Evolutionary conservation across 64 coral and sea anemone species (phyloP), one percentile per base, ranked within the genome.

Genomic region (Porites lutea): DNA sequence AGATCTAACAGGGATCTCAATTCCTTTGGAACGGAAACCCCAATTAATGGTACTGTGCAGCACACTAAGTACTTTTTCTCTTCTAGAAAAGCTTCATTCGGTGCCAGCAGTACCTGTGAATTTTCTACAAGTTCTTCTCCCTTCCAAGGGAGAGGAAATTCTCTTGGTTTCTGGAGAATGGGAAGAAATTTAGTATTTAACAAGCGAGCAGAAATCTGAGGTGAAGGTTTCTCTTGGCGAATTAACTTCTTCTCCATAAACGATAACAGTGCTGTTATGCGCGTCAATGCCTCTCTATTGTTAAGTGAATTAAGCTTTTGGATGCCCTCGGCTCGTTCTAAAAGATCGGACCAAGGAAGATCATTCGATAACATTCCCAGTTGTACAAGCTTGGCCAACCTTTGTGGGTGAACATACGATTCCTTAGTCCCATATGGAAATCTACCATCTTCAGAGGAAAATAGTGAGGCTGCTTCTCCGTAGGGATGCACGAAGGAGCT

Each of bases 91-190:
- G 91, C 64, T 54, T 94, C 68, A 52, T 70, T 73, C 63, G 92
- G 82, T 76, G 87, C 69, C 2, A 81, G 71, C 43, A 91, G 58
- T 48, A 54, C 58, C 12, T 44, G 16, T 20, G 45, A 45, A 16
- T 68, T 14, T 70, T 13, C 52, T 50, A 15, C 8, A 12, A 79
- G 7, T 74, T 96, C 87, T 77, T 93, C 68, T 12, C 79, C 87
- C 86, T 93, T 93, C 95, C 95, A 96, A 12, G 61, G 59, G 8
- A 90, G 74, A 13, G 95, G 95, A 47, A 87, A 93, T 37, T 64
- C 15, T 73, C 62, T 8, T 55, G 95, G 95, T 64, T 91, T 96
- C 43, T 58, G 23, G 64, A 93, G 74, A n/a, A 93, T 60, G 11
- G 95, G 95, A 3, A 96, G 81, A 90, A 96, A 90, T 48, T 53